Evolutionary conservation across 2,113 vertebrate species (phyloP), one percentile per base, ranked within the genome.

Genomic region (Hiodon tergisus): DNA sequence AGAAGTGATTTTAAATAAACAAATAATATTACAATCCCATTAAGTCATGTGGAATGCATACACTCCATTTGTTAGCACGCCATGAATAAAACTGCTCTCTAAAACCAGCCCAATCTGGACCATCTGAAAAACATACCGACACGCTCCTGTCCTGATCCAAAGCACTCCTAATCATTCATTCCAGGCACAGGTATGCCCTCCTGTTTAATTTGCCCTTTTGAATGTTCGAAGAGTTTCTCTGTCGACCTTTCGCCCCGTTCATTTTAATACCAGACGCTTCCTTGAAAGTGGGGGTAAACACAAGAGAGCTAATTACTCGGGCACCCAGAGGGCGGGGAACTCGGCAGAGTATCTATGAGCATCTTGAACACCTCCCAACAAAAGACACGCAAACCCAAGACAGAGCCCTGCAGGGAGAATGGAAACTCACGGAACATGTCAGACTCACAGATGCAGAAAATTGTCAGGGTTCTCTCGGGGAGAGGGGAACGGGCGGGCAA

Each of bases 361-460:
- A 61, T 7, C 4, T 55, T 54, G 62, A 68, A 55, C 17, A 13
- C 17, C 69, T 65, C 11, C 61, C 46, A 57, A 54, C 52, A 55
- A 58, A 67, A 60, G 62, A 16, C 53, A 10, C 3, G 31, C 2
- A 14, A 75, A 63, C 13, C 50, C 31, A 7, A 62, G 47, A n/a
- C 4, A 55, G 9, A 62, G 10, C 46, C 60, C 53, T 4, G 17
- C 47, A 3, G 57, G 59, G 67, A 70, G n/a, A 17, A 9, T 53
- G 59, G 62, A 71, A 66, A 75, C 73, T 53, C 71, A 68, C 14
- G 50, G 57, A 74, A 73, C 71, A 67, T 73, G 76, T 73, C 65
- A 59, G 71, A 75, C 52, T 62, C 59, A 69, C 68, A 59, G 72
- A 70, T 78, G 72, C 55, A 76, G 78, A 76, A 68, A 79, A 76